A percentile compares a stretch with the other conserved stretches of the same genome.
Conservation (phyloP, 2,113 vertebrate species). For the Coregonus clupeaformis region DNA sequence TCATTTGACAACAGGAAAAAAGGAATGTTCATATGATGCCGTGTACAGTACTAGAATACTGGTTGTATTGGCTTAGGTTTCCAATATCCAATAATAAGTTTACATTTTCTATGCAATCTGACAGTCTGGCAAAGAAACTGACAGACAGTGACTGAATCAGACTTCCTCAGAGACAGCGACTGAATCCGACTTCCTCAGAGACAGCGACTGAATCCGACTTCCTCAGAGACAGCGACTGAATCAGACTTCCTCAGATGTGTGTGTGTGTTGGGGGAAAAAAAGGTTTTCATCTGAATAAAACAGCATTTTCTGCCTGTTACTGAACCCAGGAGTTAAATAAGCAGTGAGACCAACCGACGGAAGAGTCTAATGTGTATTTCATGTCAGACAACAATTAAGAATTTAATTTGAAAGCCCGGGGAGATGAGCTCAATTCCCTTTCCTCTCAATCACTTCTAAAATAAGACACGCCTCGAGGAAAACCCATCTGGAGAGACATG, state of each 20-base stretch:
- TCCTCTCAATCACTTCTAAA: background rate
- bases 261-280: background rate
- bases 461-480: background rate
- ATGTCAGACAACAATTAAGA: constrained; percentile 20
- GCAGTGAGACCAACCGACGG: background rate
- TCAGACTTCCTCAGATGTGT: too few species aligned
- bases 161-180: too few species aligned
- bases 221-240: too few species aligned
- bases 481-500: constrained; percentile 9
- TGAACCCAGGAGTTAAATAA: background rate
- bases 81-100: background rate
- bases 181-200: too few species aligned
- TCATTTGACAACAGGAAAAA: too few species aligned
- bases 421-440: background rate
- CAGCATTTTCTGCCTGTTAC: background rate
- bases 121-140: too few species aligned
- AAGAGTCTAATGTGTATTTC: background rate
- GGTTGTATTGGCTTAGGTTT: background rate
- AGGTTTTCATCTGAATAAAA: background rate
- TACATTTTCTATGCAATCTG: background rate
- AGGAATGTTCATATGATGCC: too few species aligned
- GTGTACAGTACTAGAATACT: background rate
- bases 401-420: constrained; percentile 25
- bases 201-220: too few species aligned
- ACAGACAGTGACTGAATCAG: too few species aligned